A percentile compares a stretch with the other conserved stretches of the same genome.
phyloP scores from a whole-genome alignment of 2,113 vertebrate species.

The Oriolus oriolus region DNA sequence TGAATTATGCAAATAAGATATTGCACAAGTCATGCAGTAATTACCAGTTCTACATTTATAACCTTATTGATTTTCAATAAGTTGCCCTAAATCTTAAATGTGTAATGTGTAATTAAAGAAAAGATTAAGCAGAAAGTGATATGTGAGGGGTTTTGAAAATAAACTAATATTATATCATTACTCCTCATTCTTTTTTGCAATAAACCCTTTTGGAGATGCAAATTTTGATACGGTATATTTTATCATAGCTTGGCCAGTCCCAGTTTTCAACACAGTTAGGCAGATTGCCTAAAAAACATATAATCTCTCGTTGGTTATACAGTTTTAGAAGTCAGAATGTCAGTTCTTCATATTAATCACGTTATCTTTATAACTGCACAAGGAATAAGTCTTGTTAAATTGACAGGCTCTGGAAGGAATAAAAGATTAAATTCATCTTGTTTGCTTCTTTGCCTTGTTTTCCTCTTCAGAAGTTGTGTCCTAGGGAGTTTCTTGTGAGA shows the following conservation, averaged over 20 bases:
- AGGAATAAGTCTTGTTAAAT: neutral
- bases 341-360: neutral
- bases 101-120: slow-evolving; percentile 31
- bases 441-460: neutral
- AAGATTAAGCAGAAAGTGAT: neutral
- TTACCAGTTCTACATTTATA: slow-evolving; percentile 22
- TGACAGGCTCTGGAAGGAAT: neutral
- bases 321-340: neutral
- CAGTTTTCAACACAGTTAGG: neutral
- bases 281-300: neutral
- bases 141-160: neutral
- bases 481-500: neutral
- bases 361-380: neutral
- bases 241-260: neutral
- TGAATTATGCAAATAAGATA: slow-evolving; percentile 61
- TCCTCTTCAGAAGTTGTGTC: neutral
- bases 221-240: neutral
- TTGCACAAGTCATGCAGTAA: slow-evolving; percentile 11
- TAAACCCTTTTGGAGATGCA: neutral
- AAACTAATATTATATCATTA: neutral
- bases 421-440: neutral
- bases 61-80: slow-evolving; percentile 43
- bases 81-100: slow-evolving; percentile 2
- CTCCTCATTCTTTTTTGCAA: neutral
- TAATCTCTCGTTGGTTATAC: neutral